Base-by-base conservation (phyloP, 2,797 vertebrate species). In the Rhinatrema bivittatum region DNA sequence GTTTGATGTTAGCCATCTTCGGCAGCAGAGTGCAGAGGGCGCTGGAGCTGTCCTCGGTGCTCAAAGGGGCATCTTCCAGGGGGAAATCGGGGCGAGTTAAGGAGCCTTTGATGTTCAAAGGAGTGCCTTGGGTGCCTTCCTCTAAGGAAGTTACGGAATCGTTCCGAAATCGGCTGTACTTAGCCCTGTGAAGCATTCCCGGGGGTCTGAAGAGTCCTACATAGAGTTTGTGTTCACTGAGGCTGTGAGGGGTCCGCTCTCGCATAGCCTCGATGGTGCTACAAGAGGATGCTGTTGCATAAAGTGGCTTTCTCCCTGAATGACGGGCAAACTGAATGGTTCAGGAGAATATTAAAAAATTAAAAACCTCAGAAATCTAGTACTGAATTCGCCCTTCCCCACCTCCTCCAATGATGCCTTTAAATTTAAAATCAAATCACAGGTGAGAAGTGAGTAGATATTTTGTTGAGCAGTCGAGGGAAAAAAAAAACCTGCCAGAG, bases 101-200 rank as follows among this genome's bases (percentile, higher is more conserved):
- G 20, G 78, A 66, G 38, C 60, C 59, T 70, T 17, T 17, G 16
- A 17, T 17, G 16, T 16, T 4, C 16, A 17, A 85, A 13, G 87
- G 79, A 60, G 85, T 50, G 0, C 91, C 89, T 16, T 68, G 67
- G 3, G 76, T 55, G 17, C 66, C 62, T 47, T 94, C 91, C 17
- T 93, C 91, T 56, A 86, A 57, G 24, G 90, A 85, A 13, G 87
- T 79, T 60, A 85, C 50, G 0, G 91, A 89, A 57, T 94, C 91
- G 39, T 90, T 89, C 57, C 83, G 87, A 68, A 95, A 89, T 35
- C 90, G 86, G 53, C 88, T 93, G 80, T 95, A 94, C 67, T 94
- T 95, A 45, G 88, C 81, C 59, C 91, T 83, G 72, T 94, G 82
- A 79, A 96, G 84, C 93, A 95, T 95, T 55, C 82, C 89, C 81